A percentile compares a stretch with the other conserved stretches of the same genome.
These are phyloP conservation scores for Chloebia gouldiae DNA, from an alignment of 2,113 vertebrate genomes.

Conservation along the genomic window DNA sequence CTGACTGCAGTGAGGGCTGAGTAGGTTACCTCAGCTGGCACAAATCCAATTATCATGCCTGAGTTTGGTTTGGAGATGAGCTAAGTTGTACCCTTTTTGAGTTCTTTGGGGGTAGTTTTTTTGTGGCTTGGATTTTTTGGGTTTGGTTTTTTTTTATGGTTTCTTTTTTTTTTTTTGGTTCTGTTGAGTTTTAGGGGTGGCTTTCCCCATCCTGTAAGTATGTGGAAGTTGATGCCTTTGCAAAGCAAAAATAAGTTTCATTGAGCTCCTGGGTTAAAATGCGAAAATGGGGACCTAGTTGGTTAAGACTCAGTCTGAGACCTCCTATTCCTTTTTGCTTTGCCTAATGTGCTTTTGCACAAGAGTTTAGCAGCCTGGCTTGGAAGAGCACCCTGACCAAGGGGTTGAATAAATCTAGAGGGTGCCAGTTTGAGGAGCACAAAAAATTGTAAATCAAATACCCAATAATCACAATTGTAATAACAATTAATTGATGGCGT, in stretches of 20 bases:
- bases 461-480: not conserved
- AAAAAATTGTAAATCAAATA: not conserved
- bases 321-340: not conserved
- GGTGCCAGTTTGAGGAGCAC: not conserved
- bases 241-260: not conserved
- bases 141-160: too few species aligned
- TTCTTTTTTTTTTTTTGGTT: not conserved
- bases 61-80: not conserved
- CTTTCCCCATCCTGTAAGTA: not conserved
- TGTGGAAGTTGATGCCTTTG: not conserved
- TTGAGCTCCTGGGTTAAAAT: not conserved
- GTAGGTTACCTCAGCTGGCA: not conserved
- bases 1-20: not conserved
- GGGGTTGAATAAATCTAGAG: not conserved
- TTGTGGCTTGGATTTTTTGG: not conserved
- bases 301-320: not conserved
- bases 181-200: accelerated
- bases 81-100: not conserved
- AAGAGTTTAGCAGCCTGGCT: not conserved
- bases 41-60: not conserved
- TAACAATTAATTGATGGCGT: not conserved
- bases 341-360: not conserved
- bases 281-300: not conserved
- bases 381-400: not conserved
- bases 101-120: not conserved